Conservation (phyloP, 2,888 invertebrate species). For the Sylvicola cinctus region DNA sequence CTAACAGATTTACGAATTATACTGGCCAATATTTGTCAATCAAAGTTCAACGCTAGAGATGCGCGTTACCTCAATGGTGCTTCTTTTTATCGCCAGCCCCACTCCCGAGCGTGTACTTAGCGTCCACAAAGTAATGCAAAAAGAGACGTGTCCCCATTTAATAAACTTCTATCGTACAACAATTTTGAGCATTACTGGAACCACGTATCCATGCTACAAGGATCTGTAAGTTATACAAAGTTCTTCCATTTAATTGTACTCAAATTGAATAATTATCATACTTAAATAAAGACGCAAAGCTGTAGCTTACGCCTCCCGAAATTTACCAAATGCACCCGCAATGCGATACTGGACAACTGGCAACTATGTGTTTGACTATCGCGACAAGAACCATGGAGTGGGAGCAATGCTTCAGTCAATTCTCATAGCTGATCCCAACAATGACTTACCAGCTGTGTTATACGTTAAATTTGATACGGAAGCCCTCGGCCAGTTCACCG, state of each 20-base stretch:
- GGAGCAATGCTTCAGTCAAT: slow-evolving; percentile 37
- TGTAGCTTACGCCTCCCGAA: slow-evolving; percentile 40
- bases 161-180: slow-evolving; percentile 52
- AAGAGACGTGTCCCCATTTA: slow-evolving; percentile 38
- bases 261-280: neutral
- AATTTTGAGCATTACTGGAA: slow-evolving; percentile 41
- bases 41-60: slow-evolving; percentile 43
- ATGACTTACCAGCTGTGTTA: slow-evolving; percentile 41
- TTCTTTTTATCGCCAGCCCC: slow-evolving; percentile 40
- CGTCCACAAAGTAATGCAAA: slow-evolving; percentile 43
- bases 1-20: slow-evolving; percentile 33
- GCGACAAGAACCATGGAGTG: slow-evolving; percentile 37
- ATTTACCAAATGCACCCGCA: slow-evolving; percentile 34
- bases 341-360: slow-evolving; percentile 43
- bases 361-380: slow-evolving; percentile 47
- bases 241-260: neutral
- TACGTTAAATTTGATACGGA: slow-evolving; percentile 34
- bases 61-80: slow-evolving; percentile 40
- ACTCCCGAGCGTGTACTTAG: slow-evolving; percentile 43
- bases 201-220: slow-evolving; percentile 43
- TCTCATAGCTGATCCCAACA: slow-evolving; percentile 40
- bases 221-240: slow-evolving; percentile 45
- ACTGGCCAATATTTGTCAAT: slow-evolving; percentile 47
- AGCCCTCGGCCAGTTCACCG: slow-evolving; percentile 32
- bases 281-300: slow-evolving; percentile 38